A percentile compares a stretch with the other conserved stretches of the same genome.
phyloP scores from a whole-genome alignment of 2,797 vertebrate genomes.

The Gallinago nigripennis region DNA sequence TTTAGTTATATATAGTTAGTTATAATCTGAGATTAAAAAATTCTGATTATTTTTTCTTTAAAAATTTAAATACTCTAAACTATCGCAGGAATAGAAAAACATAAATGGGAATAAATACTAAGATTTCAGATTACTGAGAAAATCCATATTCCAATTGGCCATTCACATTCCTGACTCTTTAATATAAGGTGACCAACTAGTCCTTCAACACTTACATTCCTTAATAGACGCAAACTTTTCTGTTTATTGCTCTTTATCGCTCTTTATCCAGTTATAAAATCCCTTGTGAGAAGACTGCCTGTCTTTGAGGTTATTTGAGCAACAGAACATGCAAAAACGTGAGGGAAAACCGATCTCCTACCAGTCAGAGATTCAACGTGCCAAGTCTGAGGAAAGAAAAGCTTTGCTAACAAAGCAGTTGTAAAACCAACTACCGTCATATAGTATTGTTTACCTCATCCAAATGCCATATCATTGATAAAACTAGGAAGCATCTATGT shows the following conservation, averaged over 20 bases:
- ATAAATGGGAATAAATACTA: neutral
- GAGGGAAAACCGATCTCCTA: neutral
- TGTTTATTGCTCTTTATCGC: neutral
- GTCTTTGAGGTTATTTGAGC: neutral
- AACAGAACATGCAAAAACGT: neutral
- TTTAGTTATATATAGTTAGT: neutral
- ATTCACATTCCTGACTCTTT: neutral
- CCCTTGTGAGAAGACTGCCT: neutral
- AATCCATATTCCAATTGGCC: neutral
- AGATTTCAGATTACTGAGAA: neutral
- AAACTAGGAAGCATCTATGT: neutral
- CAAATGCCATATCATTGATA: neutral
- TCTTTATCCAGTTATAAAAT: neutral
- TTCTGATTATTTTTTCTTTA: neutral
- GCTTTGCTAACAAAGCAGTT: neutral
- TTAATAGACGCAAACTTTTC: neutral
- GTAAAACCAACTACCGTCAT: neutral
- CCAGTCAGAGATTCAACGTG: neutral
- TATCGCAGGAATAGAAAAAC: neutral
- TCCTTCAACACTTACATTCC: neutral
- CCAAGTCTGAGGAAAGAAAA: neutral
- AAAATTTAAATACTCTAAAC: neutral
- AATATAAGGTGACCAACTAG: neutral
- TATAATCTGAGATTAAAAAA: neutral
- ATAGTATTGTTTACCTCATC: neutral